Evolutionary conservation across 2,888 invertebrate species (phyloP).

Genomic region (Thymelicus acteon): DNA sequence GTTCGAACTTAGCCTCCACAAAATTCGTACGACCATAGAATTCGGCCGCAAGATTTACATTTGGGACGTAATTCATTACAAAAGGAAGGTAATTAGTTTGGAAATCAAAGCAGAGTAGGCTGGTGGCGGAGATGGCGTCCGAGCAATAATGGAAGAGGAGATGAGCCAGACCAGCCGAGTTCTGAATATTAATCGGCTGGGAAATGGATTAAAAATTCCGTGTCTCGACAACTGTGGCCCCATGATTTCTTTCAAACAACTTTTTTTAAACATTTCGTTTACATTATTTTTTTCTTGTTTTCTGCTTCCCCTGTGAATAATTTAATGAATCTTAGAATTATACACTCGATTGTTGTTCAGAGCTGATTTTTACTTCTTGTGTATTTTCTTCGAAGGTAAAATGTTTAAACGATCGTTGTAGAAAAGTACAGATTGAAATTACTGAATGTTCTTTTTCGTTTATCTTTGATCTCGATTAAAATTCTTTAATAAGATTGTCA

Average conservation of each 20-base stretch:
- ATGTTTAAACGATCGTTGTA: neutral
- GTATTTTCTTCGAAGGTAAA: constrained; percentile 9
- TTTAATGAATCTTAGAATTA: constrained; percentile 81
- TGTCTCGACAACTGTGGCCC: constrained; percentile 71
- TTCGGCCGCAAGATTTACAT: constrained; percentile 46
- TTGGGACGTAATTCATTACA: constrained; percentile 48
- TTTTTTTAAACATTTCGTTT: constrained; percentile 82
- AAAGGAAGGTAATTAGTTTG: constrained; percentile 77
- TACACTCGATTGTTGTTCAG: constrained; percentile 56
- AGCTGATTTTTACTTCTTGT: constrained; percentile 39
- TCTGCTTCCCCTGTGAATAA: constrained; percentile 78
- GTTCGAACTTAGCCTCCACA: constrained; percentile 25
- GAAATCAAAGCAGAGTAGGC: constrained; percentile 74
- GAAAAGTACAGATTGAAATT: neutral
- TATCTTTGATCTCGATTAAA: constrained; percentile 21
- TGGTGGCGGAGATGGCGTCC: constrained; percentile 65
- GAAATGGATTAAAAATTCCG: constrained; percentile 85
- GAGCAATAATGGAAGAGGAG: constrained; percentile 80
- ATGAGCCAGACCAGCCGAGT: constrained; percentile 83
- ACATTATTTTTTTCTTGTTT: constrained; percentile 75
- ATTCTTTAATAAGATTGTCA: constrained; percentile 46
- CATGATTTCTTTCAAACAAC: constrained; percentile 78
- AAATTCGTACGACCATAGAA: constrained; percentile 34
- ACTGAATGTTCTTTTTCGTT: neutral
- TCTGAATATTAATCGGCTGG: constrained; percentile 85